phyloP scores from a whole-genome alignment of 2,888 invertebrate species.

The Ormyrus labotus region DNA sequence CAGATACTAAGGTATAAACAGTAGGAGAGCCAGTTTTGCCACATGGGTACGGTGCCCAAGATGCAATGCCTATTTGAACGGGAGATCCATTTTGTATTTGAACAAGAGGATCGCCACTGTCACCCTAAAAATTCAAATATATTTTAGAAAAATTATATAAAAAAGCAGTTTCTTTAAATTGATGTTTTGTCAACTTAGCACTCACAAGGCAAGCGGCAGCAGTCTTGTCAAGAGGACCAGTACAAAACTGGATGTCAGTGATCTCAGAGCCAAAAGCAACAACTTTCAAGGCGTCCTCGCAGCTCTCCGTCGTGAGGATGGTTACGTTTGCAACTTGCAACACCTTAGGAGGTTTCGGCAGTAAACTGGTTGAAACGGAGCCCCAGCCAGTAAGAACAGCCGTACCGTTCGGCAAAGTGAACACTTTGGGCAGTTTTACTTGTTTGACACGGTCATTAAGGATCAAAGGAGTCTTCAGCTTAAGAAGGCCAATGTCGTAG shows the following conservation, averaged over 20 bases:
- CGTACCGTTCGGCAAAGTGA: slow-evolving; percentile 66
- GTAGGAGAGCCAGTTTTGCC: slow-evolving; percentile 33
- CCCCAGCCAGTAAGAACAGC: slow-evolving; percentile 77
- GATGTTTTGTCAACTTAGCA: neutral
- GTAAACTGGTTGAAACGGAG: slow-evolving; percentile 63
- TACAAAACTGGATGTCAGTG: slow-evolving; percentile 63
- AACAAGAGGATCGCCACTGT: slow-evolving; percentile 33
- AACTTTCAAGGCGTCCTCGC: slow-evolving; percentile 59
- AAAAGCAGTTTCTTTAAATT: too few species aligned
- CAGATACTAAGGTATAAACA: slow-evolving; percentile 24
- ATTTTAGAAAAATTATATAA: neutral
- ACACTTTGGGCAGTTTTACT: slow-evolving; percentile 70
- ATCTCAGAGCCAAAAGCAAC: slow-evolving; percentile 60
- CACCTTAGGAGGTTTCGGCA: slow-evolving; percentile 62
- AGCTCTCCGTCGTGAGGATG: slow-evolving; percentile 62
- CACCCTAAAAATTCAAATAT: slow-evolving; percentile 33
- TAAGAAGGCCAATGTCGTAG: slow-evolving; percentile 77
- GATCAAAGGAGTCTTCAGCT: slow-evolving; percentile 68
- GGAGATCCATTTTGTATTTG: slow-evolving; percentile 1
- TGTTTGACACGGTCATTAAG: slow-evolving; percentile 70
- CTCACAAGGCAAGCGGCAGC: slow-evolving; percentile 51
- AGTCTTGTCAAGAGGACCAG: slow-evolving; percentile 60
- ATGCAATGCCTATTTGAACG: slow-evolving; percentile 38
- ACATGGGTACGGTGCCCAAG: slow-evolving; percentile 41
- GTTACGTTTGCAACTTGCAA: slow-evolving; percentile 69